Percentiles rank a stretch among this genome's conserved stretches.
phyloP scores from a whole-genome alignment of 2,797 vertebrate genomes.

The Onychomys torridus region DNA sequence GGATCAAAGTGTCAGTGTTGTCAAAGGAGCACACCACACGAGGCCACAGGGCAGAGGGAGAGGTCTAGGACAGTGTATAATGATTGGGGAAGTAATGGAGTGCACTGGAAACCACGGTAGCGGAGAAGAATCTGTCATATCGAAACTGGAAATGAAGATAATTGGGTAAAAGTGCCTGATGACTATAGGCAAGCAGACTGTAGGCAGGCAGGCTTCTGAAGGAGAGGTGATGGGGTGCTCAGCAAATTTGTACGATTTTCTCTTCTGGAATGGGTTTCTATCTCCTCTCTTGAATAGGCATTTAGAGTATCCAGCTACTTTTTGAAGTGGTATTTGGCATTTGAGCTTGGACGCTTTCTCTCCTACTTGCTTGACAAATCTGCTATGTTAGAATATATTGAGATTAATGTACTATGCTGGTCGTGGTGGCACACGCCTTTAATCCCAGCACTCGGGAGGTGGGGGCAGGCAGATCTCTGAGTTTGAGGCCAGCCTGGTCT shows the following conservation, averaged over 20 bases:
- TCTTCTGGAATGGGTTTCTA: not conserved
- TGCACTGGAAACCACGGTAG: not conserved
- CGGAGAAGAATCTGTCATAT: not conserved
- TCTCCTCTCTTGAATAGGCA: not conserved
- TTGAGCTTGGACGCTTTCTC: conserved; percentile 47
- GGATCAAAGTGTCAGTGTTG: not conserved
- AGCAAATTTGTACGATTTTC: not conserved
- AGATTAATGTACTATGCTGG: conserved; percentile 16
- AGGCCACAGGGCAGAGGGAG: not conserved
- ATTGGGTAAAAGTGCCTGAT: not conserved
- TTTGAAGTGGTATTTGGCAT: not conserved
- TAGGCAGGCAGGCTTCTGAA: not conserved
- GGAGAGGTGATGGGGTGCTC: not conserved
- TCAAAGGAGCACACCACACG: not conserved
- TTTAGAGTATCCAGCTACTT: not conserved
- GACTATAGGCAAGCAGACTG: not conserved
- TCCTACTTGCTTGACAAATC: conserved; percentile 59
- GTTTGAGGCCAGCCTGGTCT: not conserved
- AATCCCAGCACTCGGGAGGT: not conserved
- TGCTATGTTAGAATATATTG: conserved; percentile 51
- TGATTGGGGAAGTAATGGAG: not conserved
- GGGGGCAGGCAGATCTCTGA: not conserved
- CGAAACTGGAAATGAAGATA: conserved; percentile 48
- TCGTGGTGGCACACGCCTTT: not conserved
- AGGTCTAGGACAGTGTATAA: not conserved